These are phyloP conservation scores for Acipenser transmontanus DNA, from an alignment of 2,797 vertebrate genomes.

Conservation along the genomic window DNA sequence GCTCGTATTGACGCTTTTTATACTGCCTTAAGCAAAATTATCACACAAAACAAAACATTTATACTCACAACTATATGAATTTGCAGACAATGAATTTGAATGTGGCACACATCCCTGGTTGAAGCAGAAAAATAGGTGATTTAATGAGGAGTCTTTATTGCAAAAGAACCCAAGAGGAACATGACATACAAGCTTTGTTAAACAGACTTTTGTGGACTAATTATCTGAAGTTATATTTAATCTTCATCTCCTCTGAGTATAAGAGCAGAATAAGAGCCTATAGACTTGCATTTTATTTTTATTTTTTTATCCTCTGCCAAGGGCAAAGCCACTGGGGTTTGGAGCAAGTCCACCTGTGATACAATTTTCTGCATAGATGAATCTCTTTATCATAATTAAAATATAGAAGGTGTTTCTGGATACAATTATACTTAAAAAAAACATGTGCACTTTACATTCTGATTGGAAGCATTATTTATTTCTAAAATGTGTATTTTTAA, in stretches of 20 bases:
- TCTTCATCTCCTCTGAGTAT: slow-evolving; percentile 25
- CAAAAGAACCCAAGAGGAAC: slow-evolving; percentile 27
- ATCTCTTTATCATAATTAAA: slow-evolving; percentile 53
- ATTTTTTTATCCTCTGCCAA: slow-evolving; percentile 21
- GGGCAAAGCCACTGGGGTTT: slow-evolving; percentile 37
- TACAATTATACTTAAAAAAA: too few species aligned
- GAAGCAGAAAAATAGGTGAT: slow-evolving; percentile 37
- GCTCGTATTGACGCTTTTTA: slow-evolving; percentile 38
- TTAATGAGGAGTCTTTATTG: slow-evolving; percentile 20
- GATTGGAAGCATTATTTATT: too few species aligned
- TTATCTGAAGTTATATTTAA: slow-evolving; percentile 28
- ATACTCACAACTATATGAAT: slow-evolving; percentile 46
- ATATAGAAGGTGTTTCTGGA: slow-evolving; percentile 43
- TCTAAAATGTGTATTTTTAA: too few species aligned
- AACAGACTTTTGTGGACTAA: slow-evolving; percentile 33
- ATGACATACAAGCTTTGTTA: slow-evolving; percentile 42
- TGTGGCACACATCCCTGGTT: slow-evolving; percentile 13
- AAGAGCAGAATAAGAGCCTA: slow-evolving; percentile 31
- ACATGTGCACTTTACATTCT: too few species aligned
- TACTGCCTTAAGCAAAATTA: slow-evolving; percentile 46
- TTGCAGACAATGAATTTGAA: slow-evolving; percentile 21
- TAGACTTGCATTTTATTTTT: slow-evolving; percentile 37
- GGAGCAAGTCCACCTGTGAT: slow-evolving; percentile 40
- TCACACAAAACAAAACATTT: slow-evolving; percentile 49
- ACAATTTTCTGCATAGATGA: slow-evolving; percentile 30